Percentiles rank a stretch among this genome's conserved stretches.
phyloP scores from a whole-genome alignment of 1,140 invertebrate genomes.

The Apis florea region DNA sequence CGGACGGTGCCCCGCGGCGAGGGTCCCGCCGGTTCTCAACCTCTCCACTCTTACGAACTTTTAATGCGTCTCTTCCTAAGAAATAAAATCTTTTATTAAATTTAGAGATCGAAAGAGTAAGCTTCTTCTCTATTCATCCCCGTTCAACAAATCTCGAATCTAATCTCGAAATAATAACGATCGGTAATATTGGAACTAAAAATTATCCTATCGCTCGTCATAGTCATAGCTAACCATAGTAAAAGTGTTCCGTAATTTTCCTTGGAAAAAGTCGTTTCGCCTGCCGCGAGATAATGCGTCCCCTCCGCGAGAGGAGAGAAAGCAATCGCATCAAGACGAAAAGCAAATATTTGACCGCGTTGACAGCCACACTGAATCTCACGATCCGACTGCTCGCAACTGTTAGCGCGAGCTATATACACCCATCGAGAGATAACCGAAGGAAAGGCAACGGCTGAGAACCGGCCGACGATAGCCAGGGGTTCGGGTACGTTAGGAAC shows the following conservation, averaged over 20 bases:
- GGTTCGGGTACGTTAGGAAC: slow-evolving; percentile 79
- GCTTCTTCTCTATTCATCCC: not conserved
- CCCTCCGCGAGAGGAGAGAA: not conserved
- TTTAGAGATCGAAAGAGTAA: no score
- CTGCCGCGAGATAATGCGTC: not conserved
- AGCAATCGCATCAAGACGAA: not conserved
- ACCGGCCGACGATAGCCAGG: slow-evolving; percentile 70
- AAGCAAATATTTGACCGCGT: slow-evolving; percentile 15
- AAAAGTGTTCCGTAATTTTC: no score
- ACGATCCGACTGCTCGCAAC: not conserved
- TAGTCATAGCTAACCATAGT: no score
- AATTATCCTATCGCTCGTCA: no score
- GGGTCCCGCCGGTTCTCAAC: slow-evolving; percentile 75
- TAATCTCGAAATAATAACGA: not conserved
- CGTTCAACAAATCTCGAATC: no score
- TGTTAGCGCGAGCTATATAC: not conserved
- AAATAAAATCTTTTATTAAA: no score
- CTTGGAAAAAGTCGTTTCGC: not conserved
- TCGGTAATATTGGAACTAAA: no score
- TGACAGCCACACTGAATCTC: slow-evolving; percentile 3
- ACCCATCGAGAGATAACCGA: not conserved
- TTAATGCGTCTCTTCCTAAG: not conserved
- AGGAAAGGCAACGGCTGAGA: slow-evolving; percentile 67
- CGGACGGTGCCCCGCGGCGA: slow-evolving; percentile 78
- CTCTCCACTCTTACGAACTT: not conserved